Conservation (phyloP, 1,140 invertebrate genomes). For the Diprion similis region DNA sequence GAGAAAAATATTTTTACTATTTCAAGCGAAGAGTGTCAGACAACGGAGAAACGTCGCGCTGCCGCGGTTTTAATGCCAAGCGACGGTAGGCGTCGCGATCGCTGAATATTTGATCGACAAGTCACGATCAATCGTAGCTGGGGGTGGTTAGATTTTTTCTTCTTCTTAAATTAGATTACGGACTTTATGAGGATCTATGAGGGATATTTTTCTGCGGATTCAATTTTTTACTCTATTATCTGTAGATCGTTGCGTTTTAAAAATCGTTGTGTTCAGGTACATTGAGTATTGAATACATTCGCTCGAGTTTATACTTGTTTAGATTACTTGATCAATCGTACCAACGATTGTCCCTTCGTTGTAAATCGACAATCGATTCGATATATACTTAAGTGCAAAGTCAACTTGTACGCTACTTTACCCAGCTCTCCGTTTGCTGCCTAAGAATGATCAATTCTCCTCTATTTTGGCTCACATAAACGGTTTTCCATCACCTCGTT, state of each 20-base stretch:
- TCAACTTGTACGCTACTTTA: neutral
- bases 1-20: no score
- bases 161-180: no score
- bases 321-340: neutral
- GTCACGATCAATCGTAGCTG: no score
- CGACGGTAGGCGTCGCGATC: no score
- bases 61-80: no score
- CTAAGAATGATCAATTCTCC: neutral
- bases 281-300: neutral
- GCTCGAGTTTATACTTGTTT: neutral
- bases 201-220: neutral
- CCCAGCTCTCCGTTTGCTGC: neutral
- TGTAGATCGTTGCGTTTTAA: conserved; percentile 20
- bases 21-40: no score
- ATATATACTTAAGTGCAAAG: neutral
- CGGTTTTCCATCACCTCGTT: neutral
- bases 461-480: neutral
- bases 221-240: neutral
- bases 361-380: neutral
- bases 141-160: no score
- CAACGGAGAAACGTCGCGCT: no score
- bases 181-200: no score
- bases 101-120: no score
- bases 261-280: conserved; percentile 41
- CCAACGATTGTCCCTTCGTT: neutral